phyloP scores from a whole-genome alignment of 2,797 vertebrate species.

The Nothura maculosa region DNA sequence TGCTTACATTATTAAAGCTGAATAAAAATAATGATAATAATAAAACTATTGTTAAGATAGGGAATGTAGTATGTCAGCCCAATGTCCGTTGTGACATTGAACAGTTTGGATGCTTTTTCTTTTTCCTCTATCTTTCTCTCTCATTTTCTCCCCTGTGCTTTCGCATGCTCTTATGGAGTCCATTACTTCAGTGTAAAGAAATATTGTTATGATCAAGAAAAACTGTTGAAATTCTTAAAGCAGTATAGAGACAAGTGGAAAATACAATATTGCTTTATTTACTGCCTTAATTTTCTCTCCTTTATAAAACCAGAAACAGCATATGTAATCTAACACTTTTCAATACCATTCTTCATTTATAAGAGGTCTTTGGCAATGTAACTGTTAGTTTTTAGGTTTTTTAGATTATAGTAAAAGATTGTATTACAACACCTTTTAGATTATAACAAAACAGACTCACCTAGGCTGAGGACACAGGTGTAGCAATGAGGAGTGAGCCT shows the following conservation, averaged over 20 bases:
- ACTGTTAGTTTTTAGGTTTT: not conserved
- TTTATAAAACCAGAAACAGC: not conserved
- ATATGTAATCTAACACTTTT: not conserved
- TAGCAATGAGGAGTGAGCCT: not conserved
- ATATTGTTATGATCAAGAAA: not conserved
- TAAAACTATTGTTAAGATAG: not conserved
- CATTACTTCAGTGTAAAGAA: not conserved
- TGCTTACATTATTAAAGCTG: not conserved
- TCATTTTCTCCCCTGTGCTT: rapidly evolving
- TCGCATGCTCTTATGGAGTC: not conserved
- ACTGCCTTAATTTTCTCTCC: not conserved
- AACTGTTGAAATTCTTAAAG: not conserved
- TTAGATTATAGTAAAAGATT: not conserved
- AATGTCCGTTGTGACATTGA: not conserved
- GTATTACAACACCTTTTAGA: not conserved
- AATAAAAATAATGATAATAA: not conserved
- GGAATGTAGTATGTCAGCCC: not conserved
- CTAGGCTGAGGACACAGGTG: not conserved
- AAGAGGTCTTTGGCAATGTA: not conserved
- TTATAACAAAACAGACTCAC: not conserved
- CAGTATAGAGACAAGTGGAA: not conserved
- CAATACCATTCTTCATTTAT: not conserved
- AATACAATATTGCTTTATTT: not conserved
- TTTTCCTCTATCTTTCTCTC: rapidly evolving
- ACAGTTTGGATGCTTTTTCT: rapidly evolving